Percentiles rank a stretch among this genome's conserved stretches.
Conservation (phyloP, 2,888 invertebrate genomes). For the Eudemis profundana region DNA sequence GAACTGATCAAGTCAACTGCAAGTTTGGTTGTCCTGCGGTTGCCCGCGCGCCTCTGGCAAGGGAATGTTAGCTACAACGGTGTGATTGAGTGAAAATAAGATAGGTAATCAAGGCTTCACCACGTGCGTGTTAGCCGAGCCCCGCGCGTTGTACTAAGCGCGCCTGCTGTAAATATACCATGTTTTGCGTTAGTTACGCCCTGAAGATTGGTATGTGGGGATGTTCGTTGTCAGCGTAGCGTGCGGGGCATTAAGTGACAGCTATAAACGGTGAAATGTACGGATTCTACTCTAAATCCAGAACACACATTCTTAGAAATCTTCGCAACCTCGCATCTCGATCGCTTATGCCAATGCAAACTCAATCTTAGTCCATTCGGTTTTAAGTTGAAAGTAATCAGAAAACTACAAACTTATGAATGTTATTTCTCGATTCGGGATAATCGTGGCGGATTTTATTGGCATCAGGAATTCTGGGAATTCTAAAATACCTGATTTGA, state of each 20-base stretch:
- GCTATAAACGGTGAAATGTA: constrained; percentile 38
- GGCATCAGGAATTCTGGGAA: too few relatives aligned
- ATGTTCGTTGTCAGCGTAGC: constrained; percentile 48
- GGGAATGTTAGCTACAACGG: too few relatives aligned
- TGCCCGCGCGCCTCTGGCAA: too few relatives aligned
- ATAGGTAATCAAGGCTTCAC: too few relatives aligned
- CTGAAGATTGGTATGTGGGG: constrained; percentile 44
- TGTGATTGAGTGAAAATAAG: too few relatives aligned
- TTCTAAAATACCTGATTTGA: too few relatives aligned
- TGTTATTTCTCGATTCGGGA: background rate
- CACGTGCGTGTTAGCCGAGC: background rate
- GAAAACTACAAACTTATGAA: background rate
- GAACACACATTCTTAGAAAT: background rate
- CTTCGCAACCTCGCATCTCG: background rate
- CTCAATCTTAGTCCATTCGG: background rate
- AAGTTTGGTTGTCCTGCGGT: too few relatives aligned
- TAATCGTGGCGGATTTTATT: background rate
- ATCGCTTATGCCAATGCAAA: background rate
- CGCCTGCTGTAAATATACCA: constrained; percentile 15
- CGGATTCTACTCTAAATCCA: constrained; percentile 30
- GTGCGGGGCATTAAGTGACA: constrained; percentile 43
- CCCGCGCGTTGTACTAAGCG: background rate
- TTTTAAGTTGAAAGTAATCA: background rate
- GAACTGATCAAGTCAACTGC: too few relatives aligned
- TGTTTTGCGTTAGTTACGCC: constrained; percentile 17